Base-by-base conservation (phyloP, 2,888 invertebrate genomes). In the Neoitamus cyanurus region DNA sequence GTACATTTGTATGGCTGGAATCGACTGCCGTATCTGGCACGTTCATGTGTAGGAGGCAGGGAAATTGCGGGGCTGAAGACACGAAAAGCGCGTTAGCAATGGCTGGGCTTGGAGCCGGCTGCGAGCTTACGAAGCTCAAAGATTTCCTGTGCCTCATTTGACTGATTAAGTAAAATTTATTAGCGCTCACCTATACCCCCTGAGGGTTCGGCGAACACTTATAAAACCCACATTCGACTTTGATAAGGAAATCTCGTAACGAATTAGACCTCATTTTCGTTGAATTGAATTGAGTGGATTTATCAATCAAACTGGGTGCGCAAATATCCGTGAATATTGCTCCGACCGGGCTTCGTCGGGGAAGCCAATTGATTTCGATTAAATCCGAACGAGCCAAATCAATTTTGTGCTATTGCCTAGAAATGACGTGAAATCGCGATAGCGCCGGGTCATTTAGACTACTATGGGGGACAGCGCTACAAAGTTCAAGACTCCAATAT, bases 161-260 rank as follows among this genome's bases (percentile, higher is more conserved):
- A 69, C 82, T 82, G 69, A 82, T 82, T 82, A 82, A 82, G 82
- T 69, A 82, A 82, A 69, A 82, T 82, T 82, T 82, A 82, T 82
- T 69, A 82, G 82, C 68, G 34, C 36, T 69, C 82, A 82, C 82
- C 82, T 82, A 46, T 58, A 69, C 82, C 69, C 69, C 36, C 36
- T 25, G 28, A 30, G 69, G 36, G 69, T 69, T 69, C 37, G 58
- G 58, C 15, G 80, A 80, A 58, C 80, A 34, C 80, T 80, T 68
- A 77, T 42, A 69, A 37, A 37, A 68, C 36, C 82, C 48, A 82
- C 82, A 69, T 69, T 69, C 34, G 82, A 82, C 82, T 69, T 82
- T 69, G 82, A 82, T 82, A 82, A 82, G 69, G 69, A 82, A 82
- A 82, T 82, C 82, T 82, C 36, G 82, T 82, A 82, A 82, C 36